These are phyloP conservation scores for Oncorhynchus nerka DNA, from an alignment of 2,113 vertebrate species.

Conservation along the genomic window DNA sequence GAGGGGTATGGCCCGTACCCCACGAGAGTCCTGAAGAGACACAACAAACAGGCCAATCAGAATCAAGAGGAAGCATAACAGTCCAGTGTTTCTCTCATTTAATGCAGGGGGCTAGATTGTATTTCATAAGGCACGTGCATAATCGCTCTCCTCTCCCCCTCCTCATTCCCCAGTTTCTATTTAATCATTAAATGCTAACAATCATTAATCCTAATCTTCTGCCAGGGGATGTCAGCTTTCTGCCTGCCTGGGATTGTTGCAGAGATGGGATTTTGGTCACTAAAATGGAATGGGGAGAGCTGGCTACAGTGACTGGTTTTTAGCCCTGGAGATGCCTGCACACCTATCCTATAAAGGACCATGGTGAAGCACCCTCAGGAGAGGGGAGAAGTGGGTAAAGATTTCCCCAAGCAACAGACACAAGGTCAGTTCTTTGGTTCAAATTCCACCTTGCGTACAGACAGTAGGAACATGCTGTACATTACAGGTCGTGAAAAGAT, in stretches of 20 bases:
- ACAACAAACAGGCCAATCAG: neutral
- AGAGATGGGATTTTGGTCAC: slow-evolving; percentile 54
- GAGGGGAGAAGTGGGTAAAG: no score
- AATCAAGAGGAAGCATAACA: neutral
- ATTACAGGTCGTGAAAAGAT: neutral
- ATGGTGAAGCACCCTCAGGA: neutral
- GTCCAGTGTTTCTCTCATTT: slow-evolving; percentile 17
- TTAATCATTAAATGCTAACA: slow-evolving; percentile 54
- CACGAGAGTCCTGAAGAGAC: slow-evolving; percentile 72
- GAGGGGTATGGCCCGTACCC: slow-evolving; percentile 71
- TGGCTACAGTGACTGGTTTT: neutral
- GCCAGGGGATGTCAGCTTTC: slow-evolving; percentile 50
- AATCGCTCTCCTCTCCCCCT: slow-evolving; percentile 22
- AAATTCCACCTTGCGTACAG: slow-evolving; percentile 4
- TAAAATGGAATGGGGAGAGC: slow-evolving; percentile 40
- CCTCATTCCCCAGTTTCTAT: slow-evolving; percentile 23
- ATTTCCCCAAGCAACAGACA: neutral
- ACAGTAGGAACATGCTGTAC: slow-evolving; percentile 10
- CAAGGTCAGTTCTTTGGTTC: neutral
- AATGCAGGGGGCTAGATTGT: slow-evolving; percentile 13
- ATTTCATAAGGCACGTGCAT: slow-evolving; percentile 17
- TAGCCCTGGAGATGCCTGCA: no score
- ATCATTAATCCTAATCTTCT: slow-evolving; percentile 65
- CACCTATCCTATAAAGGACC: no score
- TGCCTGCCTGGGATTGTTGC: slow-evolving; percentile 42